Conservation (phyloP, 2,797 vertebrate species). For the Vultur gryphus region DNA sequence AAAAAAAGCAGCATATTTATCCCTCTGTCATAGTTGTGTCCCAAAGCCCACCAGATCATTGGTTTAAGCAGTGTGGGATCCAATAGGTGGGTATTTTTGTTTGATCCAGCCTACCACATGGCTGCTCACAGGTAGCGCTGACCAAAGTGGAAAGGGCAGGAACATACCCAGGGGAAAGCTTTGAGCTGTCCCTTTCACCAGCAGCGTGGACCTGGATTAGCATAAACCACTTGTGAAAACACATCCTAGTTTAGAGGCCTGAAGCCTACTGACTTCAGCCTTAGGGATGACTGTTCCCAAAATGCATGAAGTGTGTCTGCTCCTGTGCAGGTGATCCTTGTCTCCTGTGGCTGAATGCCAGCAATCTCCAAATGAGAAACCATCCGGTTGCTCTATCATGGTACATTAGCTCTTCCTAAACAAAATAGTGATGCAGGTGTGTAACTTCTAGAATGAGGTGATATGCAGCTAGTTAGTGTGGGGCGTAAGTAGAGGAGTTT, state of each 20-base stretch:
- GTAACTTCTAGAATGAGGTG: neutral
- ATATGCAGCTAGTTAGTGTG: neutral
- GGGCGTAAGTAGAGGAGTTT: neutral
- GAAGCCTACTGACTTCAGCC: neutral
- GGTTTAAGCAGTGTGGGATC: neutral
- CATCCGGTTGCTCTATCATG: neutral
- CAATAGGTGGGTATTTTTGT: neutral
- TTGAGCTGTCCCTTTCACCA: neutral
- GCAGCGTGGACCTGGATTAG: neutral
- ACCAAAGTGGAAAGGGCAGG: neutral
- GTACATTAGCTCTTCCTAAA: neutral
- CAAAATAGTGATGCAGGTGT: neutral
- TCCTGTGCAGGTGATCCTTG: neutral
- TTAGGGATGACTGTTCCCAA: neutral
- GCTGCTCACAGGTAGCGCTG: neutral
- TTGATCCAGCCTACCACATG: neutral
- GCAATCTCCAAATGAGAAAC: neutral
- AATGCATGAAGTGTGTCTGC: neutral
- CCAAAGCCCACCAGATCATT: neutral
- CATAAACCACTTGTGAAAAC: neutral
- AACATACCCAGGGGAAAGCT: neutral
- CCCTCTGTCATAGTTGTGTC: neutral
- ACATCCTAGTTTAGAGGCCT: neutral
- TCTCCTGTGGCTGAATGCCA: neutral
- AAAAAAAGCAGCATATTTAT: neutral